Evolutionary conservation across 2,888 invertebrate genomes (phyloP).

Genomic region (Halictus ligatus): DNA sequence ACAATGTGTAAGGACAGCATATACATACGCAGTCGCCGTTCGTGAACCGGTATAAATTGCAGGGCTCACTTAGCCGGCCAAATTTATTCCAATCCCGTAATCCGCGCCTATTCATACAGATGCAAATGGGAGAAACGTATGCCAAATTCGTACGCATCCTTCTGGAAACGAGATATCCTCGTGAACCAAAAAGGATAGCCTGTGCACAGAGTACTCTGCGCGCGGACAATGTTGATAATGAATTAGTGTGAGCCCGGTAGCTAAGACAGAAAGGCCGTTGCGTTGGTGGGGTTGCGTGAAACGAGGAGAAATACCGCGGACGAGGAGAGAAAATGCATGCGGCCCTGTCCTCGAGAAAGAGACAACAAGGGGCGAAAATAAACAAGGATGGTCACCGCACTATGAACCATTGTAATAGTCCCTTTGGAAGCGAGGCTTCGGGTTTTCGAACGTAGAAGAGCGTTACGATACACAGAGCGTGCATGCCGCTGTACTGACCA

Average conservation of each 20-base stretch:
- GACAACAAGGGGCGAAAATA: constrained; percentile 27
- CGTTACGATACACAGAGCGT: constrained; percentile 45
- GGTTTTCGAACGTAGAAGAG: constrained; percentile 57
- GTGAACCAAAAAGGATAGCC: constrained; percentile 61
- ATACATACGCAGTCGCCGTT: constrained; percentile 41
- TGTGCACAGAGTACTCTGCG: constrained; percentile 43
- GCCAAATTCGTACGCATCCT: constrained; percentile 77
- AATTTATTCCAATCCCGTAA: constrained; percentile 77
- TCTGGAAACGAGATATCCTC: constrained; percentile 71
- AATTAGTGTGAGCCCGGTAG: constrained; percentile 72
- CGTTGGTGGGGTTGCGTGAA: constrained; percentile 24
- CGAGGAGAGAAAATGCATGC: background rate
- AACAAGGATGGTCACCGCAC: constrained; percentile 44
- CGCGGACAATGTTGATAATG: constrained; percentile 64
- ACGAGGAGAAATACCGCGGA: constrained; percentile 23
- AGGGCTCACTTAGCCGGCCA: constrained; percentile 73
- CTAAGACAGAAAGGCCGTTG: constrained; percentile 45
- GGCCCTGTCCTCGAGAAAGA: background rate
- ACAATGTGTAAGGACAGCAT: constrained; percentile 27
- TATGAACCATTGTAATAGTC: constrained; percentile 67
- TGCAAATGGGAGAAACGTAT: constrained; percentile 77
- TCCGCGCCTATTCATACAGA: constrained; percentile 77
- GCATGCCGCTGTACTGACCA: constrained; percentile 35
- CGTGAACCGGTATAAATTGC: constrained; percentile 72
- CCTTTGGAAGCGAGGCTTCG: constrained; percentile 64